A percentile compares a stretch with the other conserved stretches of the same genome.
Evolutionary conservation across 2,797 vertebrate genomes (phyloP).

Genomic region (Sebastes steindachneri): DNA sequence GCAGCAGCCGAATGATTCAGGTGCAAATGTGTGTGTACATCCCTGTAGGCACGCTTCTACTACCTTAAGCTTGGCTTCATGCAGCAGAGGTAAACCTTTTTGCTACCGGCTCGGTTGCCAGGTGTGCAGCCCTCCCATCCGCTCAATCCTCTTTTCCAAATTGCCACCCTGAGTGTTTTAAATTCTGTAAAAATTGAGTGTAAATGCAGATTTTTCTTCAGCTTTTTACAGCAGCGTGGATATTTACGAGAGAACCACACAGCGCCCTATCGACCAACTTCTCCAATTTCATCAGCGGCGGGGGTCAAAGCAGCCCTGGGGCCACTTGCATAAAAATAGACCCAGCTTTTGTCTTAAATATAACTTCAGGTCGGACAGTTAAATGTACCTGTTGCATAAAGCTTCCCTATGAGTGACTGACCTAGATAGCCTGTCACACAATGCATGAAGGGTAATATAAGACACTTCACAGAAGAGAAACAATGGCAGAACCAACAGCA

Average conservation of each 20-base stretch:
- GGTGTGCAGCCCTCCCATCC: conserved; percentile 17
- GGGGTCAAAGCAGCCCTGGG: not conserved
- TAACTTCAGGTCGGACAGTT: not conserved
- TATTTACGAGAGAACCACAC: not conserved
- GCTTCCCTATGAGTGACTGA: too few species aligned
- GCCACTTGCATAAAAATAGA: not conserved
- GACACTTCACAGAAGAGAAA: not conserved
- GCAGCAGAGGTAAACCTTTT: conserved; percentile 1
- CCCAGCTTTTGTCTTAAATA: not conserved
- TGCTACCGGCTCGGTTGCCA: conserved; percentile 14
- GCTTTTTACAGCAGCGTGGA: not conserved
- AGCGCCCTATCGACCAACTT: not conserved
- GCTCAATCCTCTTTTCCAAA: not conserved
- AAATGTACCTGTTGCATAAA: not conserved
- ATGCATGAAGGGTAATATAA: too few species aligned
- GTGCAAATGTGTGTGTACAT: not conserved
- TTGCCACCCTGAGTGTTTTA: conserved; percentile 24
- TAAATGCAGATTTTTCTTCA: not conserved
- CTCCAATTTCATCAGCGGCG: not conserved
- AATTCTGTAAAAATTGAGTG: not conserved
- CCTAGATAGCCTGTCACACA: too few species aligned
- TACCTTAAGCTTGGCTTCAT: not conserved
- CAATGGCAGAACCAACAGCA: too few species aligned
- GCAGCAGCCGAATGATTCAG: conserved; percentile 10
- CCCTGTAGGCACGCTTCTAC: not conserved